A percentile compares a stretch with the other conserved stretches of the same genome.
Evolutionary conservation across 2,113 vertebrate genomes (phyloP).

Genomic region (Smithornis capensis): DNA sequence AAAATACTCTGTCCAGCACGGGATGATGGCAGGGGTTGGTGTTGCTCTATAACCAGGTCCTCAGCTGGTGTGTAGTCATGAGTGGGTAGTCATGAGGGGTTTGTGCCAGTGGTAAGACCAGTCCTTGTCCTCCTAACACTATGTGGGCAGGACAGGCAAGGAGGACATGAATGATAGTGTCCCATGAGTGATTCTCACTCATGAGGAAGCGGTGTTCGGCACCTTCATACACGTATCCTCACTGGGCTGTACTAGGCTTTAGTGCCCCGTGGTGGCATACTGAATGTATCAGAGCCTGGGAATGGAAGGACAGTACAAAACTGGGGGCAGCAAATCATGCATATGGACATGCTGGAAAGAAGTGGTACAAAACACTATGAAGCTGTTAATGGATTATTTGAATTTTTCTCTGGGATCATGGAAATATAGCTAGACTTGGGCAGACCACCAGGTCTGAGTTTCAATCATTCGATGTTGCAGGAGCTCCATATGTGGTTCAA

Average conservation of each 20-base stretch:
- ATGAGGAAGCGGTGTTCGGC: background rate
- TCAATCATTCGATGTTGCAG: background rate
- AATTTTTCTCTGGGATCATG: background rate
- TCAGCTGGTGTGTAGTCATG: background rate
- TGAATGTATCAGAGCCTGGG: background rate
- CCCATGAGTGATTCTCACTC: background rate
- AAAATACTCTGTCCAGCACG: background rate
- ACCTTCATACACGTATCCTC: background rate
- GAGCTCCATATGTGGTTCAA: slow-evolving; percentile 24
- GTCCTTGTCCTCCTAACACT: background rate
- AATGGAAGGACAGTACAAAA: background rate
- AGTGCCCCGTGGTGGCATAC: rapidly evolving
- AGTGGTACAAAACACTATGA: background rate
- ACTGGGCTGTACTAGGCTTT: background rate
- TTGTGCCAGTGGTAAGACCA: background rate
- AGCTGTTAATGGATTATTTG: background rate
- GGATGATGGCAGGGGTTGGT: background rate
- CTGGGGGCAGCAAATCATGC: background rate
- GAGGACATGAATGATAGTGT: background rate
- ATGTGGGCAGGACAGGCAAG: rapidly evolving
- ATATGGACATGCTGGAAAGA: background rate
- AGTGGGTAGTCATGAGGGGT: background rate
- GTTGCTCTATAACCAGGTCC: background rate
- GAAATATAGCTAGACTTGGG: background rate
- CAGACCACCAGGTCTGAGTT: background rate